Evolutionary conservation across 2,797 vertebrate genomes (phyloP), one percentile per base, ranked within the genome.

Genomic region (Protosalanx chinensis): DNA sequence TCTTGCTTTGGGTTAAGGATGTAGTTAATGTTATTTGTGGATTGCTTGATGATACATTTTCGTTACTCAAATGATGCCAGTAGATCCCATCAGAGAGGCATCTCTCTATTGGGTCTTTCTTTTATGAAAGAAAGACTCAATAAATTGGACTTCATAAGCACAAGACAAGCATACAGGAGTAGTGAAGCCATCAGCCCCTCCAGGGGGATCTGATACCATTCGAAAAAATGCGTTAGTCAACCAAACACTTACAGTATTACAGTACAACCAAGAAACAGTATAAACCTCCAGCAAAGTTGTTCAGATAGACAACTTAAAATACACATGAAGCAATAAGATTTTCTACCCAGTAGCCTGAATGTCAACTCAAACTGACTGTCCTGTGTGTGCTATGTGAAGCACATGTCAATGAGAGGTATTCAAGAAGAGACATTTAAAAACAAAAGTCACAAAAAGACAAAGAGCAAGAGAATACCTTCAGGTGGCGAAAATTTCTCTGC

Each of bases 401-500:
- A 29, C 23, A 46, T 6, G 4, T 61, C 3, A 37, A 4, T 6
- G 71, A 71, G 63, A 67, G 3, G 74, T 59, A 73, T 69, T 56
- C 68, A 60, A 13, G 29, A 8, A 6, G 0, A 69, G 49, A 79
- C 27, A 71, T 62, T 18, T 73, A 23, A 30, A 78, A 33, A 67
- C 49, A 53, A 32, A 10, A 53, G 18, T 20, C 15, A 53, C 10
- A 82, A 70, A 78, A 75, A 83, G 72, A 84, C 70, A 56, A 20
- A 61, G 72, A 61, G 72, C 41, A 69, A 77, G 69, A 82, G 70
- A 85, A 79, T 97, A 97, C 95, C 95, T 96, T 93, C 89, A 71
- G 88, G 76, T 81, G 93, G 90, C 76, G 70, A 35, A 20, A 32
- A 20, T 67, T 76, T 80, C 67, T 72, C 66, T 51, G 67, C 63